Base-by-base conservation (phyloP, 2,113 vertebrate genomes). In the Dromas ardeola region DNA sequence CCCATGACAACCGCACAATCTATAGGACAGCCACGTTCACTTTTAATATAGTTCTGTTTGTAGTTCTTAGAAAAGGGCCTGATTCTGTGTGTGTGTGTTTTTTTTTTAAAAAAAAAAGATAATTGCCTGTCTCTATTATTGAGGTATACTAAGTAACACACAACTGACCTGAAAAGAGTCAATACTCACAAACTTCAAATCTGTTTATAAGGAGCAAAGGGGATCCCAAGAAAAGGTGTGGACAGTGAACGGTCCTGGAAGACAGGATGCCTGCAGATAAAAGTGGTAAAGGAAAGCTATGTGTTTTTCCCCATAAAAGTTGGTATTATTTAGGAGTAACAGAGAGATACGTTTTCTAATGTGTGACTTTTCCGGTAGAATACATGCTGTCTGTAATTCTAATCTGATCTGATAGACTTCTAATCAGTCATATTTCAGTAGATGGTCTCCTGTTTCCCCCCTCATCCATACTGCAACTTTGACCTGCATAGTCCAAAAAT, bases 291-390 rank as follows among this genome's bases (percentile, higher is more conserved):
- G 42, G 3, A 43, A 81, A 79, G 27, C n/a, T 59, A 8, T 2
- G 0, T 59, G n/a, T 0, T 47, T 74, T 50, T 23, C 13, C 22
- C 5, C 5, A 8, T 16, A 47, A 3, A 50, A 59, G 14, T 0
- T 38, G 15, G 2, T 79, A 12, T n/a, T 69, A 49, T 34, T 47
- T 79, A 56, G 22, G 27, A 61, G 8, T 55, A 29, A 34, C 6
- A 30, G 66, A 49, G 26, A 23, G 20, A 11, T 3, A 42, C 20
- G 15, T 34, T 74, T 63, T 74, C 26, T 66, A 15, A 9, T 34
- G 12, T 21, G 11, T 71, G 18, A 15, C 21, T 85, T 49, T 81
- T 45, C 36, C 66, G 8, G 43, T 67, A 45, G 29, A 52, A 27
- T 8, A 10, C 0, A 0, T 42, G 15, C 45, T 58, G 15, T 42